Conservation (phyloP, 2,113 vertebrate species). For the Grantiella picta region DNA sequence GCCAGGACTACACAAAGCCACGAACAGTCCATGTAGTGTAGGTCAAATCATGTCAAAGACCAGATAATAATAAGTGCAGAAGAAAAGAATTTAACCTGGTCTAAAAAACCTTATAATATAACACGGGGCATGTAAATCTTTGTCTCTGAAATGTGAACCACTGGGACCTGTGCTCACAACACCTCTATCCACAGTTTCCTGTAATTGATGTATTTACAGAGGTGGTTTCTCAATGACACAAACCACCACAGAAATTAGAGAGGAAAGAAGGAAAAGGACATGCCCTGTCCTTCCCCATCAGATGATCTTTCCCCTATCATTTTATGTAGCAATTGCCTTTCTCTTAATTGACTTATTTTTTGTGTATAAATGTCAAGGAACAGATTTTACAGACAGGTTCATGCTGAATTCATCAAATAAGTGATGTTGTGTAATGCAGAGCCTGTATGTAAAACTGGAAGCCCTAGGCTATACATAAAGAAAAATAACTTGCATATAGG, state of each 20-base stretch:
- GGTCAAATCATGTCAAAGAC: background rate
- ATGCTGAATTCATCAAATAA: background rate
- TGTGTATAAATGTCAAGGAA: background rate
- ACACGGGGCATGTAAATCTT: accelerated
- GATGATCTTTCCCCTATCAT: background rate
- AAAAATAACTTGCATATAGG: background rate
- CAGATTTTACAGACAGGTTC: background rate
- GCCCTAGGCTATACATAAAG: background rate
- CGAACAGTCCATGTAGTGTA: background rate
- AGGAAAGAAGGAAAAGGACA: background rate
- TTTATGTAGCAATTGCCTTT: background rate
- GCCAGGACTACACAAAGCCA: background rate
- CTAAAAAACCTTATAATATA: background rate
- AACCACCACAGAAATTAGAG: background rate
- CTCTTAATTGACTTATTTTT: background rate
- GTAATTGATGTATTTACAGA: background rate
- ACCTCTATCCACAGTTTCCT: background rate
- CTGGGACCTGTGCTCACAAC: background rate
- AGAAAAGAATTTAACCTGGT: background rate
- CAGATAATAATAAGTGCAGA: background rate
- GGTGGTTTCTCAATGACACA: background rate
- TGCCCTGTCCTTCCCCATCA: background rate
- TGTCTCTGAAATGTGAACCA: background rate
- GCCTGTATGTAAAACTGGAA: background rate
- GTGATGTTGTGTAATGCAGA: background rate